Evolutionary conservation across 2,113 vertebrate genomes (phyloP).

Genomic region (Hemichromis elongatus): DNA sequence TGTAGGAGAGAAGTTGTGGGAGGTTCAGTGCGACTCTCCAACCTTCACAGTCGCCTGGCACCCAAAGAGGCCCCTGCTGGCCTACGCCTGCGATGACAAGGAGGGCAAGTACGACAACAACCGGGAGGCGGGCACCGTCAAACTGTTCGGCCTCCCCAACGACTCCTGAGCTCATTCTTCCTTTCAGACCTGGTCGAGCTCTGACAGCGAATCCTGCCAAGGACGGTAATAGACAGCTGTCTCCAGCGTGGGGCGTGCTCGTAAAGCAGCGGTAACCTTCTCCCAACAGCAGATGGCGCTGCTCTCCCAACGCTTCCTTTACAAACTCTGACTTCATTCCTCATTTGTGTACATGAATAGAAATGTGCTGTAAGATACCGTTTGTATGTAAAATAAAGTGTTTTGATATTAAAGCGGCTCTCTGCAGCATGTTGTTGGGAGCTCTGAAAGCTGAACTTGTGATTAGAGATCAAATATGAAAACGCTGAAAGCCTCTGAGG

Average conservation of each 20-base stretch:
- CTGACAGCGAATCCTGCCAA: not conserved
- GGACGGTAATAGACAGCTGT: not conserved
- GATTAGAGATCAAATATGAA: not conserved
- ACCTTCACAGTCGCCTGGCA: slow-evolving; percentile 99
- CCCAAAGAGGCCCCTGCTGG: slow-evolving; percentile 90
- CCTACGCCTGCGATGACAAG: slow-evolving; percentile 97
- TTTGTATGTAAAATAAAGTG: slow-evolving; percentile 24
- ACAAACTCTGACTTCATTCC: not conserved
- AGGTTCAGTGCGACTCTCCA: slow-evolving; percentile 97
- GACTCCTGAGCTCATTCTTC: slow-evolving; percentile 77
- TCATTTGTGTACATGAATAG: not conserved
- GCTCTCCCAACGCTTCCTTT: not conserved
- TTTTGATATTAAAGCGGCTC: slow-evolving; percentile 31
- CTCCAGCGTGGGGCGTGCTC: accelerated
- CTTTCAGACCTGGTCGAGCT: not conserved
- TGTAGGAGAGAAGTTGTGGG: slow-evolving; percentile 96
- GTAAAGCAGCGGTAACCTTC: not conserved
- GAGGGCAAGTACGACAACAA: slow-evolving; percentile 98
- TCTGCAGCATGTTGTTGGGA: not conserved
- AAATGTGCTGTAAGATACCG: slow-evolving; percentile 30
- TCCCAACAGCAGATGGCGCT: slow-evolving; percentile 20
- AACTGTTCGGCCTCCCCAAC: slow-evolving; percentile 96
- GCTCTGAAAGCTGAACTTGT: not conserved
- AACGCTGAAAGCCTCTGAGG: not conserved
- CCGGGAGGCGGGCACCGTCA: slow-evolving; percentile 93